Conservation (phyloP, 2,113 vertebrate genomes). For the Psilopsiagon aurifrons region DNA sequence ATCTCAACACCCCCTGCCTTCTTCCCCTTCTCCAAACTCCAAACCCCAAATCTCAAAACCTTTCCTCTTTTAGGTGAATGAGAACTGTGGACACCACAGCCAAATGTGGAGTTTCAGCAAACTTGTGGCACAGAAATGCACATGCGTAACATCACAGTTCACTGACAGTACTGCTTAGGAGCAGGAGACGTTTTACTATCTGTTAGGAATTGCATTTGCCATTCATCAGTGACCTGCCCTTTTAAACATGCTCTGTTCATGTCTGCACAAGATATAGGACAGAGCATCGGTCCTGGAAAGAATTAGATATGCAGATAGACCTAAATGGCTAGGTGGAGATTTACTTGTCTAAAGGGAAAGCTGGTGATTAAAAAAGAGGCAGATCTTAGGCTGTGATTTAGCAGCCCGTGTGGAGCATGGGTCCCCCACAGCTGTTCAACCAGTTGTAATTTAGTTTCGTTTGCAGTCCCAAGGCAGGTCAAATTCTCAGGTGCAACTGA, state of each 20-base stretch:
- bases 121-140: neutral
- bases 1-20: neutral
- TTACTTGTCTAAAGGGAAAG: neutral
- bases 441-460: neutral
- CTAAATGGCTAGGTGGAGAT: neutral
- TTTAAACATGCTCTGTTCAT: neutral
- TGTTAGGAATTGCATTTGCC: neutral
- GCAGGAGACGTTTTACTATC: neutral
- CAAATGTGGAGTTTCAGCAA: neutral
- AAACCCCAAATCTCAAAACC: neutral
- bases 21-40: neutral
- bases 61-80: neutral
- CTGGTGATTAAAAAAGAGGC: neutral
- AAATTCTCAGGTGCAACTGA: neutral
- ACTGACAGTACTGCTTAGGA: neutral
- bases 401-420: fast-evolving
- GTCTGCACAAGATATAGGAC: neutral
- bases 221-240: neutral
- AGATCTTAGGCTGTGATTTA: neutral
- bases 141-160: neutral
- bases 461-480: fast-evolving
- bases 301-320: neutral
- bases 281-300: neutral
- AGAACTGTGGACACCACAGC: neutral
- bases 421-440: neutral